Conservation (phyloP, 2,113 vertebrate genomes). For the Ceratotherium simum region DNA sequence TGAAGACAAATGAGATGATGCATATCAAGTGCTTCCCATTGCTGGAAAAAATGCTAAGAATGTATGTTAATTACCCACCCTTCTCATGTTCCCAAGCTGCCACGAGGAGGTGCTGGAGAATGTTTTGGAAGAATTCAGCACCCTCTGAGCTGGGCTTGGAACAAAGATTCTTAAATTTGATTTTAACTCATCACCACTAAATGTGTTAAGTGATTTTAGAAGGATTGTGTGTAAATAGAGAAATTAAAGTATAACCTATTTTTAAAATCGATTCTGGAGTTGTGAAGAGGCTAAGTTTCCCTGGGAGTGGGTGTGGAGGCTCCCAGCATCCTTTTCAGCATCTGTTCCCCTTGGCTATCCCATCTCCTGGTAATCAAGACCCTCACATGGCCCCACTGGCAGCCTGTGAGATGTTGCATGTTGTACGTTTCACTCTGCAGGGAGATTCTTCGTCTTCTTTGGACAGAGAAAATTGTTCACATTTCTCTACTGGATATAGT, state of each 20-base stretch:
- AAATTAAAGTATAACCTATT: neutral
- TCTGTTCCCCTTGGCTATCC: neutral
- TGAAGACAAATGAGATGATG: neutral
- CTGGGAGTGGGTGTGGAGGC: neutral
- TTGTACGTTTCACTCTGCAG: neutral
- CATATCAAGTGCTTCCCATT: neutral
- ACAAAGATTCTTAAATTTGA: neutral
- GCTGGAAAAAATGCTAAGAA: neutral
- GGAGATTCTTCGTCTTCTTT: neutral
- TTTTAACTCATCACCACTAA: neutral
- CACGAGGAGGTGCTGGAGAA: conserved; percentile 17
- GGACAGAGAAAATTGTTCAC: neutral
- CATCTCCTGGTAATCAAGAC: neutral
- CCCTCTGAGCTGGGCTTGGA: neutral
- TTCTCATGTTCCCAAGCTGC: neutral
- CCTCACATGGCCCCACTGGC: rapidly evolving
- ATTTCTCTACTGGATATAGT: neutral
- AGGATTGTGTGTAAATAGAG: neutral
- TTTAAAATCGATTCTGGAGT: neutral
- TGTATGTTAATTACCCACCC: neutral
- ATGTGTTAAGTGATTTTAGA: neutral
- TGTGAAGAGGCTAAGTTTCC: neutral
- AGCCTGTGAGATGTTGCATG: neutral
- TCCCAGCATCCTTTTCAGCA: neutral
- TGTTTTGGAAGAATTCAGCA: neutral